Conservation (phyloP, 2,888 invertebrate species). For the Tetragonula carbonaria region DNA sequence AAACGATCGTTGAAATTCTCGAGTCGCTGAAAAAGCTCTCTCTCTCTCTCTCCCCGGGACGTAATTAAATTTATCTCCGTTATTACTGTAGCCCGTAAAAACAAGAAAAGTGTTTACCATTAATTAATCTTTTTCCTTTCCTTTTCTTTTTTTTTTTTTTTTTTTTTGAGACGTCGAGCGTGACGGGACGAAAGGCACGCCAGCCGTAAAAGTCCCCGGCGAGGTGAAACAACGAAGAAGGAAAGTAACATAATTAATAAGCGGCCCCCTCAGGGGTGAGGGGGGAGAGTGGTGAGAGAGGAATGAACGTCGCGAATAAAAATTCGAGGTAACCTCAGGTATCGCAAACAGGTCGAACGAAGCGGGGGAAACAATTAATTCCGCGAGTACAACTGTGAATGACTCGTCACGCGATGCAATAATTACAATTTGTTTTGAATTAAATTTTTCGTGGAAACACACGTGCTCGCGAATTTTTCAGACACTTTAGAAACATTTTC, state of each 20-base stretch:
- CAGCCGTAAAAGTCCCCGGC: slow-evolving; percentile 23
- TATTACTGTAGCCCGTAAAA: slow-evolving; percentile 22
- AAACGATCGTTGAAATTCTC: slow-evolving; percentile 15
- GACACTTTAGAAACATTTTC: no score
- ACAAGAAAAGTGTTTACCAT: slow-evolving; percentile 48
- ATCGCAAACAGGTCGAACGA: not conserved
- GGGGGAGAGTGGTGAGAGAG: no score
- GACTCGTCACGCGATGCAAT: no score
- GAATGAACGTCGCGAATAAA: slow-evolving; percentile 3
- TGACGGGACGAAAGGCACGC: slow-evolving; percentile 26
- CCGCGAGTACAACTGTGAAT: not conserved
- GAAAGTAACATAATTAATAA: slow-evolving; percentile 40
- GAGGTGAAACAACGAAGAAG: slow-evolving; percentile 12
- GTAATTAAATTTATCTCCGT: slow-evolving; percentile 50
- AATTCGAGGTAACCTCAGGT: not conserved
- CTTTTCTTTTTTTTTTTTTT: no score
- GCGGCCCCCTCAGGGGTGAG: not conserved
- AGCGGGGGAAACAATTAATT: slow-evolving; percentile 4
- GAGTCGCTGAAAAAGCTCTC: not conserved
- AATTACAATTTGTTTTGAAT: no score
- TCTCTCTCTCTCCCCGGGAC: slow-evolving; percentile 9
- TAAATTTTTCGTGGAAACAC: no score
- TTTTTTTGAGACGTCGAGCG: not conserved
- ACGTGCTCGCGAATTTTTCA: no score
- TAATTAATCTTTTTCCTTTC: slow-evolving; percentile 46